Percentiles rank a stretch among this genome's conserved stretches.
phyloP scores from a whole-genome alignment of 2,797 vertebrate species.

The Morelia viridis region DNA sequence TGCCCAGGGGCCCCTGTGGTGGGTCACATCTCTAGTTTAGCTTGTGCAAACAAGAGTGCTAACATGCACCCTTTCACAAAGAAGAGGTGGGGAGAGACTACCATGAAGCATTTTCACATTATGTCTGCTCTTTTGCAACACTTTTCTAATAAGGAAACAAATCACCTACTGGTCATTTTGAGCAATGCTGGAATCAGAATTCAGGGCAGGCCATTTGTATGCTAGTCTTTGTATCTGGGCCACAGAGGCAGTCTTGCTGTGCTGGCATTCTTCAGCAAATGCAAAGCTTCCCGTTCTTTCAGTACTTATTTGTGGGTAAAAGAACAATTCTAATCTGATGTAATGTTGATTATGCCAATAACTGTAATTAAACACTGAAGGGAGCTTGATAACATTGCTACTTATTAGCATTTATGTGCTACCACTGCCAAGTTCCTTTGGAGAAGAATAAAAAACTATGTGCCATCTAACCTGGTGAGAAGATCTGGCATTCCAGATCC shows the following conservation, averaged over 20 bases:
- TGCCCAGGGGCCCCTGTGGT: not conserved
- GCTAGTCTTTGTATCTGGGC: not conserved
- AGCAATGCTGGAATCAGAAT: not conserved
- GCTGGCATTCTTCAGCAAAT: not conserved
- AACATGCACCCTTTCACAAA: not conserved
- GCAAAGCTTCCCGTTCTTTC: not conserved
- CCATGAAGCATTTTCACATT: not conserved
- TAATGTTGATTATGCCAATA: not conserved
- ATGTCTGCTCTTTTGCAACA: not conserved
- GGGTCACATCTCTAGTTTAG: not conserved
- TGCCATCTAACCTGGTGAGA: not conserved
- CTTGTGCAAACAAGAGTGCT: not conserved
- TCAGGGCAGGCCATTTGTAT: not conserved
- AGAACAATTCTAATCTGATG: not conserved
- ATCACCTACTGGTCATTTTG: not conserved
- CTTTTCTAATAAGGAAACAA: not conserved
- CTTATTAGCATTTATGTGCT: not conserved
- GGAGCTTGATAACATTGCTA: not conserved
- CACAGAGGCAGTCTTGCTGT: not conserved
- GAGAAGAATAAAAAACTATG: not conserved
- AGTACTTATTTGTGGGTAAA: not conserved
- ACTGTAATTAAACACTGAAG: not conserved
- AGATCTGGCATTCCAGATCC: not conserved
- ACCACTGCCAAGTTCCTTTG: not conserved
- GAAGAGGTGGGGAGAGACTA: not conserved